Evolutionary conservation across 2,797 vertebrate species (phyloP).

Genomic region (Xyrichtys novacula): DNA sequence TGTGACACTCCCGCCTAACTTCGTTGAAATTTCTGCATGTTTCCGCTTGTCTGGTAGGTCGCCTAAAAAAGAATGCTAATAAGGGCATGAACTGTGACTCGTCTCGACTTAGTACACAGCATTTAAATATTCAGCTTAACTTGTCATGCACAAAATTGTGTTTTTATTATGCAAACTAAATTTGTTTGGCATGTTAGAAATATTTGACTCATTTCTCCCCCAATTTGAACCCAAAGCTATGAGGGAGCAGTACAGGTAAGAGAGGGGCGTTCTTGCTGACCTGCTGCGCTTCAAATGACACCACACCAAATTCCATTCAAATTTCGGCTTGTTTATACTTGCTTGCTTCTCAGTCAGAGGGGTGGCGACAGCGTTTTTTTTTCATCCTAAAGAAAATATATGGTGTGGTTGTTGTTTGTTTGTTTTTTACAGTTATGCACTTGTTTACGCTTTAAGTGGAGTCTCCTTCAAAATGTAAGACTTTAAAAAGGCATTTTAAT

Average conservation of each 20-base stretch:
- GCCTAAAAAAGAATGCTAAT: rapidly evolving
- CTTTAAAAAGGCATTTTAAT: neutral
- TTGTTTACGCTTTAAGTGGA: neutral
- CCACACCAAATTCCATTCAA: neutral
- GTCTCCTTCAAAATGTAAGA: neutral
- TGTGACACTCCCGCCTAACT: neutral
- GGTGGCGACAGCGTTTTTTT: neutral
- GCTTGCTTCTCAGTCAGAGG: neutral
- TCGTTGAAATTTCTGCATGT: neutral
- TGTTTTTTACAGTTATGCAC: too few relatives aligned
- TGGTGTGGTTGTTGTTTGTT: too few relatives aligned
- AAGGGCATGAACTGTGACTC: rapidly evolving
- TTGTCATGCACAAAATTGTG: rapidly evolving
- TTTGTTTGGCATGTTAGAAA: neutral
- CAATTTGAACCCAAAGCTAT: neutral
- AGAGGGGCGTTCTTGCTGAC: neutral
- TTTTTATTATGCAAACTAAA: neutral
- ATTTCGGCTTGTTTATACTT: neutral
- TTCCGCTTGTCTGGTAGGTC: neutral
- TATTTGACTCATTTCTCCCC: neutral
- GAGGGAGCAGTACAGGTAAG: neutral
- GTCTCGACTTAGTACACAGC: rapidly evolving
- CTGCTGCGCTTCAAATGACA: too few relatives aligned
- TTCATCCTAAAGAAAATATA: neutral
- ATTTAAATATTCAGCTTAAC: rapidly evolving